A percentile compares a stretch with the other conserved stretches of the same genome.
Conservation (phyloP, 35 echinoderm and acorn worm genomes). For the Amphiura filiformis region DNA sequence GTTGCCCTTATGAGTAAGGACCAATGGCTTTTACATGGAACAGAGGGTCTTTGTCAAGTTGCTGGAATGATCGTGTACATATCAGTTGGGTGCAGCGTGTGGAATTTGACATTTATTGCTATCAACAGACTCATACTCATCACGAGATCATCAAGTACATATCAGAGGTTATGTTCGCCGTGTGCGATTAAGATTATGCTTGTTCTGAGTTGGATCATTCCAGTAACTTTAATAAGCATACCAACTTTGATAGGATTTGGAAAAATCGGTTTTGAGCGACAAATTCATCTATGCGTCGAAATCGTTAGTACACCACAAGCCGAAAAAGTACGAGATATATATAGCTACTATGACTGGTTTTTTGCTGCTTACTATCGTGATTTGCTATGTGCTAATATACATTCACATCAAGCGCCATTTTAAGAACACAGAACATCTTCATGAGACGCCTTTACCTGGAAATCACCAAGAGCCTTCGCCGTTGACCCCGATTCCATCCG, state of each 20-base stretch:
- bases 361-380: conserved; percentile 47
- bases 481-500: not conserved
- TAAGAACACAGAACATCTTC: conserved; percentile 18
- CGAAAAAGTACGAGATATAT: conserved; percentile 33
- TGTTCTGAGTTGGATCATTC: conserved; percentile 47
- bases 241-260: conserved; percentile 33
- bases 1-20: conserved; percentile 11
- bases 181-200: conserved; percentile 42
- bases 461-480: not conserved
- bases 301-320: not conserved
- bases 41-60: not conserved
- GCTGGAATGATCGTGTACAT: conserved; percentile 21
- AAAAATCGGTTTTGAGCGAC: conserved; percentile 17
- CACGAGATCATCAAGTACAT: conserved; percentile 21
- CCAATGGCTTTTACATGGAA: not conserved
- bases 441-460: not conserved
- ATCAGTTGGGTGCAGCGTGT: not conserved
- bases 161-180: conserved; percentile 15
- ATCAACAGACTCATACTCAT: conserved; percentile 58
- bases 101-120: conserved; percentile 21
- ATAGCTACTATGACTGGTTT: conserved; percentile 24
- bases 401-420: conserved; percentile 57
- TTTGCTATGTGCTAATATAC: conserved; percentile 58
- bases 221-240: conserved; percentile 36
- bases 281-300: not conserved